phyloP scores from a whole-genome alignment of 2,888 invertebrate genomes.

The Dryococelus australis region DNA sequence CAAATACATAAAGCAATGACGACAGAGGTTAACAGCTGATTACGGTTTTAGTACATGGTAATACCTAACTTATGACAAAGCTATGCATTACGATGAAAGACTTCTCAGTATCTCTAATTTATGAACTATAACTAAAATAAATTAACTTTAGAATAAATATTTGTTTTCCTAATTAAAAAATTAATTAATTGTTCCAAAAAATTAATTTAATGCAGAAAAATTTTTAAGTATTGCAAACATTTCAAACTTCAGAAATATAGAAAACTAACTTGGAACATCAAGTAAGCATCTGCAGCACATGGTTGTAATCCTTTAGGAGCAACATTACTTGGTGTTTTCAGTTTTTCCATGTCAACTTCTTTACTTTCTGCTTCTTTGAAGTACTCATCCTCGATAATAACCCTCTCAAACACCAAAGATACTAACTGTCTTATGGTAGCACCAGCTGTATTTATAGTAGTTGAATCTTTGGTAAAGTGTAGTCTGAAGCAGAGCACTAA shows the following conservation, averaged over 20 bases:
- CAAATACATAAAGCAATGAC: too few species aligned
- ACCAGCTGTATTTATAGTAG: slow-evolving; percentile 96
- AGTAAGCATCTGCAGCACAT: slow-evolving; percentile 92
- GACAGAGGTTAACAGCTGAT: too few species aligned
- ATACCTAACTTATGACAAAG: too few species aligned
- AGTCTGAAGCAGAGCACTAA: slow-evolving; percentile 96
- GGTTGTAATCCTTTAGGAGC: slow-evolving; percentile 85
- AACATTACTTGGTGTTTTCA: slow-evolving; percentile 76
- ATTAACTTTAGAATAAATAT: too few species aligned
- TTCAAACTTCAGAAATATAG: neutral
- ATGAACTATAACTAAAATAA: too few species aligned
- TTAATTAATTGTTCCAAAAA: neutral
- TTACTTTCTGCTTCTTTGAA: slow-evolving; percentile 51
- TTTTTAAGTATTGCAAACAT: neutral
- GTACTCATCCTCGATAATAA: slow-evolving; percentile 75
- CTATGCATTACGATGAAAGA: too few species aligned
- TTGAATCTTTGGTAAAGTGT: slow-evolving; percentile 92
- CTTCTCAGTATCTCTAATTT: too few species aligned
- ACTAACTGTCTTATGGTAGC: slow-evolving; percentile 97
- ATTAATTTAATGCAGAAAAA: neutral
- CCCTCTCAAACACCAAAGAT: slow-evolving; percentile 88
- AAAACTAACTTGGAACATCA: slow-evolving; percentile 82
- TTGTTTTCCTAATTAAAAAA: too few species aligned
- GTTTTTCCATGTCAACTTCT: slow-evolving; percentile 77
- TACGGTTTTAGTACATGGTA: too few species aligned